Conservation (phyloP, 2,113 vertebrate species). For the Stomatorhinus ivindoensis region DNA sequence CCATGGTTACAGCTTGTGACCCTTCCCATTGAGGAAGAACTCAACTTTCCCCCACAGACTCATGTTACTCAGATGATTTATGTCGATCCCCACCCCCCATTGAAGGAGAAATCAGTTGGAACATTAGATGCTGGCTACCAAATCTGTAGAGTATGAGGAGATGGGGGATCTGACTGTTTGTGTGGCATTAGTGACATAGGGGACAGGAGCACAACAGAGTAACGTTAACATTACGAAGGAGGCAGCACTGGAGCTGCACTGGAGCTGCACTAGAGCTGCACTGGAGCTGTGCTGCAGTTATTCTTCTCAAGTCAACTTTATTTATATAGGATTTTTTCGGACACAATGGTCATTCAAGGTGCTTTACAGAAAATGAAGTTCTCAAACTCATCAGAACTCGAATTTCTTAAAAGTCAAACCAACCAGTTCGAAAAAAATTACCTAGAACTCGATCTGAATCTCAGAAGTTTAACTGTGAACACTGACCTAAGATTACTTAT, state of each 20-base stretch:
- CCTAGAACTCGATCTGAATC: no score
- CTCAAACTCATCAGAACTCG: no score
- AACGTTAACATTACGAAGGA: background rate
- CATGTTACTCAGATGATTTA: background rate
- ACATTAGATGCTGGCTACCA: background rate
- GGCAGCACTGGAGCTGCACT: background rate
- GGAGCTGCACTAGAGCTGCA: background rate
- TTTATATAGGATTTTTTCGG: background rate
- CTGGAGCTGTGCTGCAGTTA: background rate
- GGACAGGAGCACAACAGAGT: background rate
- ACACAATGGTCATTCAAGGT: background rate
- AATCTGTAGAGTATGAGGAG: background rate
- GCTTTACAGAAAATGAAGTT: background rate
- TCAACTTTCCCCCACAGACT: background rate
- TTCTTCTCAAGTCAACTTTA: background rate
- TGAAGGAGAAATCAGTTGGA: background rate
- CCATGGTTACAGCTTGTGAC: background rate
- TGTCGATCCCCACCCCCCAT: background rate
- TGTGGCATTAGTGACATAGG: background rate
- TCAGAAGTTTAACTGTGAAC: no score
- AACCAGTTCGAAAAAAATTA: no score
- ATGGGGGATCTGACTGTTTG: background rate
- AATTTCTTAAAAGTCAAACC: no score
- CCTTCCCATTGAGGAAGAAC: background rate
- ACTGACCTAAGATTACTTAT: no score